Evolutionary conservation across 2,888 invertebrate genomes (phyloP), one percentile per base, ranked within the genome.

Genomic region (Biston betularia): DNA sequence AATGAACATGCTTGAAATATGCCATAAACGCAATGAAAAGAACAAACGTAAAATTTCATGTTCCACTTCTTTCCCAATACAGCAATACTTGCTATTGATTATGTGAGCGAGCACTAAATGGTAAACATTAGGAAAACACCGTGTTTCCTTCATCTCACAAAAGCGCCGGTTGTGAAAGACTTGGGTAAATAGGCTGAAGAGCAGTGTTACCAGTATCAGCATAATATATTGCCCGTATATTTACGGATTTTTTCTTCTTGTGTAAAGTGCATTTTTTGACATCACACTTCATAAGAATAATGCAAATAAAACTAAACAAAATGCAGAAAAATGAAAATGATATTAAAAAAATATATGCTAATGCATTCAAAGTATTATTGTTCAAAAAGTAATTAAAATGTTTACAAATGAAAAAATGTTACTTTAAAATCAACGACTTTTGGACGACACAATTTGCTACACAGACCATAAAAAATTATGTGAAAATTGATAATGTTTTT

Each of bases 141-240:
- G 53, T 12, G 50, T 64, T 55, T 58, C 5, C 34, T 45, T 49
- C 61, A 52, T 63, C 40, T 42, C 61, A 57, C 62, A 66, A 63
- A 70, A n/a, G 48, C 46, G 52, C 34, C 53, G 24, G 35, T 72
- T 72, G 70, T 67, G 73, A 68, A 74, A 74, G 70, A 63, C 63
- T 70, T 60, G 65, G 63, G 69, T 70, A 72, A 70, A 74, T 69
- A 71, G 68, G 40, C 62, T 60, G 68, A 71, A 66, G 59, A 70
- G 56, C 10, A 62, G 45, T 63, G 52, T 46, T 46, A 14, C 45
- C 35, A 63, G 63, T 49, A 52, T 24, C 24, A 24, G 24, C 24
- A 24, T 24, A 24, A 24, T 24, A 24, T 57, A 45, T 46, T 52
- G 24, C 45, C 35, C 57, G 63, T 49, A 52, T 46, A 5, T 42